phyloP scores from a whole-genome alignment of 1,140 invertebrate species.

The Amyelois transitella region DNA sequence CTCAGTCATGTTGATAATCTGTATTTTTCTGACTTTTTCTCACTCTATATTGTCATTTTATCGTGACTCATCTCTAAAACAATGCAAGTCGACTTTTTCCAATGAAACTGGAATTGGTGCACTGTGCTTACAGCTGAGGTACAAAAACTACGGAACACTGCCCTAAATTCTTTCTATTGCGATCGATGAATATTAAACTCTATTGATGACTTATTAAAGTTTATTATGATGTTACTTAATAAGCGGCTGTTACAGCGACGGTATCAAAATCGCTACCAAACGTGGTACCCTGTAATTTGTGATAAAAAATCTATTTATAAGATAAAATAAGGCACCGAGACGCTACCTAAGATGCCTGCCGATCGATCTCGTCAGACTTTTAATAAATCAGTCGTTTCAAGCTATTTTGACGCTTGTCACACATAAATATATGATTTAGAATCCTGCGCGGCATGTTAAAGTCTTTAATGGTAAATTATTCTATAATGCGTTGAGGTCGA shows the following conservation, averaged over 20 bases:
- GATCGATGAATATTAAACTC: constrained; percentile 40
- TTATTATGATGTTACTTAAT: constrained; percentile 32
- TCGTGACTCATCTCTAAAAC: neutral
- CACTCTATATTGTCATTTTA: no score
- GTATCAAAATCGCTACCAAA: constrained; percentile 64
- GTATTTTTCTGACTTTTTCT: no score
- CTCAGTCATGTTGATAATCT: no score
- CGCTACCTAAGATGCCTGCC: constrained; percentile 62
- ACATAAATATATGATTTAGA: constrained; percentile 42
- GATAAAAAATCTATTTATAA: constrained; percentile 73
- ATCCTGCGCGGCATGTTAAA: constrained; percentile 25
- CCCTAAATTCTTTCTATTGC: constrained; percentile 34
- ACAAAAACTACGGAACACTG: constrained; percentile 40
- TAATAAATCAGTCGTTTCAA: constrained; percentile 51
- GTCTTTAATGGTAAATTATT: constrained; percentile 52
- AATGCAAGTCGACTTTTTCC: neutral
- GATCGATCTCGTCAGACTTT: constrained; percentile 58
- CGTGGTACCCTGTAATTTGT: constrained; percentile 70
- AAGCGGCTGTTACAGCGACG: constrained; percentile 28
- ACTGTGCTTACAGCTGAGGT: neutral
- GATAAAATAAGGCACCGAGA: constrained; percentile 62
- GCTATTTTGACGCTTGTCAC: constrained; percentile 65
- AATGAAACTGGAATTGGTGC: neutral
- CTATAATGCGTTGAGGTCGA: constrained; percentile 60
- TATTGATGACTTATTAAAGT: constrained; percentile 47